phyloP scores from a whole-genome alignment of 1,140 invertebrate genomes.

The Mercenaria mercenaria region DNA sequence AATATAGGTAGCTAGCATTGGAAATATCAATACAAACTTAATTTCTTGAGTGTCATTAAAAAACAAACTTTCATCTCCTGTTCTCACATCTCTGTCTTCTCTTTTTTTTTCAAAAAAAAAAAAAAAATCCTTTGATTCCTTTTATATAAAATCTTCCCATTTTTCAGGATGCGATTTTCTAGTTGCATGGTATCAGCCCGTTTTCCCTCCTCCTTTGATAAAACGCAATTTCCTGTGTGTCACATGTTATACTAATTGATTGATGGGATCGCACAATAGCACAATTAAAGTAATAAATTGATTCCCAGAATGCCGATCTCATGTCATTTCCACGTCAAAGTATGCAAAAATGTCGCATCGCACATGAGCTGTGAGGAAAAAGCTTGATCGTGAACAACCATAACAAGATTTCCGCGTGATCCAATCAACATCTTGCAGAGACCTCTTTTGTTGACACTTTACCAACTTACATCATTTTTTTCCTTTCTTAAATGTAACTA shows the following conservation, averaged over 20 bases:
- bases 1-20: too few relatives aligned
- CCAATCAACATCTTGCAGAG: too few relatives aligned
- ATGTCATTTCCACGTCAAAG: conserved; percentile 16
- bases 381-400: not conserved
- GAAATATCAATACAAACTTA: too few relatives aligned
- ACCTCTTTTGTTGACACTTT: not conserved
- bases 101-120: too few relatives aligned
- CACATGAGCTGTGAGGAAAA: not conserved
- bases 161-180: not conserved
- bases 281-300: conserved; percentile 51
- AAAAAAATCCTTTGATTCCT: too few relatives aligned
- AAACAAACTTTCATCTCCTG: too few relatives aligned
- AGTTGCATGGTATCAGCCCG: not conserved
- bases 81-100: too few relatives aligned
- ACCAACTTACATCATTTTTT: too few relatives aligned
- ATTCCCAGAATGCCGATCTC: conserved; percentile 29
- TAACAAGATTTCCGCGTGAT: not conserved
- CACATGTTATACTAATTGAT: conserved; percentile 52
- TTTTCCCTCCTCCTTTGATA: conserved; percentile 17
- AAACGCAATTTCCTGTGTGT: conserved; percentile 43
- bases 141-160: too few relatives aligned
- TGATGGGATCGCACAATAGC: conserved; percentile 44
- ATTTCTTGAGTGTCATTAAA: too few relatives aligned
- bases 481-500: too few relatives aligned
- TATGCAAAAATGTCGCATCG: conserved; percentile 7